A percentile compares a stretch with the other conserved stretches of the same genome.
phyloP scores from a whole-genome alignment of 2,113 vertebrate genomes.

The Neodontobutis hainanensis region DNA sequence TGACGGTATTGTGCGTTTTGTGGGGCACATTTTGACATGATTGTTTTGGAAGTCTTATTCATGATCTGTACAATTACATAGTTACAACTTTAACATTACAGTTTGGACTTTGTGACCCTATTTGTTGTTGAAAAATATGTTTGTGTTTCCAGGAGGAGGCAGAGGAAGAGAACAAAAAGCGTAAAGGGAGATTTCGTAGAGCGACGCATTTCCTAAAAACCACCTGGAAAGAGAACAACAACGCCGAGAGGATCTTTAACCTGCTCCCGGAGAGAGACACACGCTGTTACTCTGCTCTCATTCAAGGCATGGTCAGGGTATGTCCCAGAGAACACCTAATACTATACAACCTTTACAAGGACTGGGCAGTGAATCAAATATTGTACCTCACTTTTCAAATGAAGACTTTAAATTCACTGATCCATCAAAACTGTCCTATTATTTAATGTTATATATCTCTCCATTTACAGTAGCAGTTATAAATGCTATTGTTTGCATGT shows the following conservation, averaged over 20 bases:
- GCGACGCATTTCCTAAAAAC: constrained; percentile 6
- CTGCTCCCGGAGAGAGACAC: constrained; percentile 88
- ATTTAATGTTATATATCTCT: too few relatives aligned
- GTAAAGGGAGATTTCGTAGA: constrained; percentile 17
- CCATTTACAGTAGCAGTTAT: too few relatives aligned
- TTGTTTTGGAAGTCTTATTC: too few relatives aligned
- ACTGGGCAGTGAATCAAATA: not conserved
- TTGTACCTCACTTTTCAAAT: too few relatives aligned
- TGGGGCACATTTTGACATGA: too few relatives aligned
- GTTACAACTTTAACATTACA: too few relatives aligned
- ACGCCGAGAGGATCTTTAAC: constrained; percentile 91
- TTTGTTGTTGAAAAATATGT: not conserved
- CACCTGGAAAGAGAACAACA: constrained; percentile 86
- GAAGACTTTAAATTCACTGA: too few relatives aligned
- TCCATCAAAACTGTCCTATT: too few relatives aligned
- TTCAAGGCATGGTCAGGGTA: constrained; percentile 96
- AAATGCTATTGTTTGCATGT: too few relatives aligned
- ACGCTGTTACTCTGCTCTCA: constrained; percentile 87
- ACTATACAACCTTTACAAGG: not conserved
- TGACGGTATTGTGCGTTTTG: too few relatives aligned
- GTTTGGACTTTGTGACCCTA: not conserved
- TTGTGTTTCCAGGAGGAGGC: constrained; percentile 53
- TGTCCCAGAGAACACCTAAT: not conserved
- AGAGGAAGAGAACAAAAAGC: constrained; percentile 47
- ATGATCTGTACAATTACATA: too few relatives aligned